Percentiles rank a stretch among this genome's conserved stretches.
Conservation (phyloP, 2,797 vertebrate species). For the Pterois miles region DNA sequence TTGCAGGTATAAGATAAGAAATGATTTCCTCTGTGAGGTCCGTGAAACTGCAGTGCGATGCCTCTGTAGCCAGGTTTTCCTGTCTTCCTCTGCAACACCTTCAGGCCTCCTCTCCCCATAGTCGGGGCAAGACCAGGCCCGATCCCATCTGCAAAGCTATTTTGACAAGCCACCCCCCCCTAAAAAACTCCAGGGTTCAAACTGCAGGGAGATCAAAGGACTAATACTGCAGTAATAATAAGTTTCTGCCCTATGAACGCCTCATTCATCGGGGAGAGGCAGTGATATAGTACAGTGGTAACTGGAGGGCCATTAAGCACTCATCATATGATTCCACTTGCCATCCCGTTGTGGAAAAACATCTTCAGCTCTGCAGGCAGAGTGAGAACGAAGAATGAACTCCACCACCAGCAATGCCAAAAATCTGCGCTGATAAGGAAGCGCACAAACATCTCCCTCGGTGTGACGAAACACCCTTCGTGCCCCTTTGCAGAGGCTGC, state of each 20-base stretch:
- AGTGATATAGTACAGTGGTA: constrained; percentile 63
- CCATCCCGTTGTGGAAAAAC: constrained; percentile 60
- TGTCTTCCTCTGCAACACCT: constrained; percentile 63
- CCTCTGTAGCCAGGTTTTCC: constrained; percentile 50
- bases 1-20: background rate
- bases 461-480: background rate
- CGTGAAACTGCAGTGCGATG: constrained; percentile 6
- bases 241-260: constrained; percentile 69
- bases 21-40: constrained; percentile 11
- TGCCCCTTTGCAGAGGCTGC: background rate
- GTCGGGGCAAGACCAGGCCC: constrained; percentile 79
- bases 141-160: constrained; percentile 76
- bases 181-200: constrained; percentile 77
- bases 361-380: constrained; percentile 50
- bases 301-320: constrained; percentile 74
- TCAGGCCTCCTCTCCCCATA: constrained; percentile 59
- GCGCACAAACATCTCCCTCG: background rate
- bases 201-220: constrained; percentile 78
- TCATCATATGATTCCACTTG: constrained; percentile 63
- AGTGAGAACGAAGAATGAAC: constrained; percentile 15
- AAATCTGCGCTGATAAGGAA: constrained; percentile 19
- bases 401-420: background rate
- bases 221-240: constrained; percentile 75
- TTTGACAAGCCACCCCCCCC: constrained; percentile 69
- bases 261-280: constrained; percentile 74